A percentile compares a stretch with the other conserved stretches of the same genome.
phyloP scores from a whole-genome alignment of 1,140 invertebrate genomes.

The Macrobrachium nipponense region DNA sequence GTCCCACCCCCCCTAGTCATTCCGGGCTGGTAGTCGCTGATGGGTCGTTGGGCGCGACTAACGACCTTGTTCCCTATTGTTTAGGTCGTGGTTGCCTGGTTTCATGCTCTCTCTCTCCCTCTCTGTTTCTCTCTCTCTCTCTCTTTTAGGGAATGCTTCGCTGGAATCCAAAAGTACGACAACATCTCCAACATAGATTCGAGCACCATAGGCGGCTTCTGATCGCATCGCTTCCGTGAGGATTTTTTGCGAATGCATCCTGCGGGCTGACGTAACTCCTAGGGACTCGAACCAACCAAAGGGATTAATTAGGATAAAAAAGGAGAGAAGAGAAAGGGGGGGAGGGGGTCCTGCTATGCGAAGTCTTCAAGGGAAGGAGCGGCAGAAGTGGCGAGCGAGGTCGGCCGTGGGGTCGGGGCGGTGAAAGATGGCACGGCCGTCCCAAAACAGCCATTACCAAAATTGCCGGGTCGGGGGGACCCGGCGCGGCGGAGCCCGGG shows the following conservation, averaged over 20 bases:
- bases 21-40: conserved; percentile 47
- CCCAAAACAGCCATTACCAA: conserved; percentile 59
- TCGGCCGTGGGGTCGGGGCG: conserved; percentile 23
- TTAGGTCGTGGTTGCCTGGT: conserved; percentile 30
- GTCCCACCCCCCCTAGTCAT: conserved; percentile 43
- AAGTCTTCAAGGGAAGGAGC: conserved; percentile 32
- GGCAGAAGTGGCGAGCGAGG: background rate
- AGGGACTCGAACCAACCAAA: no score
- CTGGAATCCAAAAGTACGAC: no score
- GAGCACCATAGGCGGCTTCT: no score
- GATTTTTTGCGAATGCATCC: no score
- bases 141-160: no score
- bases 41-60: conserved; percentile 54
- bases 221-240: no score
- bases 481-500: background rate
- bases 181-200: no score
- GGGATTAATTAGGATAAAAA: no score
- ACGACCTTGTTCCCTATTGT: conserved; percentile 56
- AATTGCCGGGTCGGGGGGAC: conserved; percentile 51
- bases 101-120: no score
- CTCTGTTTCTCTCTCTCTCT: no score
- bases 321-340: no score
- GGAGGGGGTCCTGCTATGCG: background rate
- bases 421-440: conserved; percentile 53
- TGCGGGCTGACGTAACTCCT: no score